Percentiles rank a stretch among this genome's conserved stretches.
Evolutionary conservation across 2,888 invertebrate species (phyloP).

Genomic region (Blastobasis adustella): DNA sequence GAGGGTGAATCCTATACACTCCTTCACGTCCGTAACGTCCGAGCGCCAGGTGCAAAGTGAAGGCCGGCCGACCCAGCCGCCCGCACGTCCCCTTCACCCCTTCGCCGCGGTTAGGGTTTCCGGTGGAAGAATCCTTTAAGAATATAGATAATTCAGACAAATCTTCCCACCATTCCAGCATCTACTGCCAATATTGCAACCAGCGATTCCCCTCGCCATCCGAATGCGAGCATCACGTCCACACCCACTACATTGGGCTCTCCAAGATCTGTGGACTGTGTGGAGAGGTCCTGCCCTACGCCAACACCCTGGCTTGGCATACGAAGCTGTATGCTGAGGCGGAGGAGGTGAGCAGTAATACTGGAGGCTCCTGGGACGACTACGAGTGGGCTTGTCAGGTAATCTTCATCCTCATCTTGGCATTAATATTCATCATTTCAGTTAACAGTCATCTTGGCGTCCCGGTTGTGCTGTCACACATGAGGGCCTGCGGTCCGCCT

Average conservation of each 20-base stretch:
- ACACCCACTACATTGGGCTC: constrained; percentile 6
- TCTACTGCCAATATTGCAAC: constrained; percentile 19
- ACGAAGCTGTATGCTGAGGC: constrained; percentile 6
- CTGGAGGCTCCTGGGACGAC: constrained; percentile 11
- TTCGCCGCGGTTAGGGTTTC: no score
- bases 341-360: constrained; percentile 1
- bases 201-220: constrained; percentile 6
- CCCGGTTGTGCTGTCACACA: no score
- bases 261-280: constrained; percentile 13
- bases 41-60: no score
- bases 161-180: constrained; percentile 9
- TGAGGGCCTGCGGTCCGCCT: no score
- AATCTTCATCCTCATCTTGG: neutral
- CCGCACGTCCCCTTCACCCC: no score
- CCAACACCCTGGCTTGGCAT: constrained; percentile 7
- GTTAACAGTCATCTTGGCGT: no score
- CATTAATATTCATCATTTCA: no score
- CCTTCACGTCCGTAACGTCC: no score
- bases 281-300: constrained; percentile 10
- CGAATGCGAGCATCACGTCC: constrained; percentile 5
- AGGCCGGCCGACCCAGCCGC: no score
- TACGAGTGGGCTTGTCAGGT: constrained; percentile 18
- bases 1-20: no score
- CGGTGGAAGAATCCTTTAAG: no score
- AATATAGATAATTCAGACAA: no score